Conservation (phyloP, 2,797 vertebrate species). For the Halcyon leucocephala region DNA sequence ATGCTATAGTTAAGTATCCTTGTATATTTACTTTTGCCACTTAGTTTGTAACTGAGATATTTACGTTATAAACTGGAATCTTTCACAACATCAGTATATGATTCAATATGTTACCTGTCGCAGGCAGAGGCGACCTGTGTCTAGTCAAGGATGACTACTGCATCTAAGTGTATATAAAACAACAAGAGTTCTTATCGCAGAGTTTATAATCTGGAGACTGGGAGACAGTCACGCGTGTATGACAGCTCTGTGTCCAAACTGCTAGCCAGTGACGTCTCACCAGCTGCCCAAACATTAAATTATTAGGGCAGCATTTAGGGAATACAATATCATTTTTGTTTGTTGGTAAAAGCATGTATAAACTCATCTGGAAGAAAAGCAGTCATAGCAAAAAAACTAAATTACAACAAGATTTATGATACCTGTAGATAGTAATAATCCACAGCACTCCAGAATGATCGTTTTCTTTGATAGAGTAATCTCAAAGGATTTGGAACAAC, state of each 20-base stretch:
- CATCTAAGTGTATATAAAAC: background rate
- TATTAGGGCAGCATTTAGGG: background rate
- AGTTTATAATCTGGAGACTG: background rate
- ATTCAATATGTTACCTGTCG: background rate
- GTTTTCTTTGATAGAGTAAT: background rate
- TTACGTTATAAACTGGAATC: background rate
- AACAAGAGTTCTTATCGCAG: background rate
- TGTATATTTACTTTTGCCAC: background rate
- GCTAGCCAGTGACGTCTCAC: rapidly evolving
- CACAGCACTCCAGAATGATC: background rate
- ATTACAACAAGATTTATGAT: background rate
- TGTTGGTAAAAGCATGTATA: background rate
- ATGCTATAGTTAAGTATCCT: background rate
- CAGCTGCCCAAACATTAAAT: background rate
- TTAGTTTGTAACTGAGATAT: background rate
- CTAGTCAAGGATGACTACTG: background rate
- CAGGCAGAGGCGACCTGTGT: background rate
- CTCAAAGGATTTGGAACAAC: background rate
- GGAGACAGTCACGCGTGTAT: background rate
- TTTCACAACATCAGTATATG: background rate
- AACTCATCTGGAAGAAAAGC: background rate
- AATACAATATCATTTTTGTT: background rate
- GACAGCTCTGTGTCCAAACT: background rate
- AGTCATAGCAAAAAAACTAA: background rate
- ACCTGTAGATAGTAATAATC: background rate